Conservation (phyloP, 1,140 invertebrate genomes). For the Pantala flavescens region DNA sequence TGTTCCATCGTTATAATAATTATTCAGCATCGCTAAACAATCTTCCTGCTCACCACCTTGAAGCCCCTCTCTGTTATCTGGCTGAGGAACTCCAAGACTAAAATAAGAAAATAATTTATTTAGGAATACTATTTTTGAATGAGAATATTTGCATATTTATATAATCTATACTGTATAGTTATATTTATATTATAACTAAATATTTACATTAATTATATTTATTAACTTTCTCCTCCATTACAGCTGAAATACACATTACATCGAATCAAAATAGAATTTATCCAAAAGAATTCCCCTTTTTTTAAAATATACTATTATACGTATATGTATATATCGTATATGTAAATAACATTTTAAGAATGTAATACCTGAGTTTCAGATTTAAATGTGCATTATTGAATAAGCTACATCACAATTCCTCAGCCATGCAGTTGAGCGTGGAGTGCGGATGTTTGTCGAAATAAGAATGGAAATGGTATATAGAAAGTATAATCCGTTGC, state of each 20-base stretch:
- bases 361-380: no score
- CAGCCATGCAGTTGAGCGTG: no score
- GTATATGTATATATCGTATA: neutral
- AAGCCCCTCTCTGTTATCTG: conserved; percentile 26
- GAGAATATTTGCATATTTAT: neutral
- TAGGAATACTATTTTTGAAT: conserved; percentile 2
- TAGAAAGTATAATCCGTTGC: no score
- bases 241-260: no score
- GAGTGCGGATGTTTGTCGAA: no score
- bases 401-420: no score
- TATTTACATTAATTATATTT: neutral
- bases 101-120: conserved; percentile 18
- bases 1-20: conserved; percentile 27
- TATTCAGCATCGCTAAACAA: conserved; percentile 28
- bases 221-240: no score
- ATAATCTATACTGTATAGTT: neutral
- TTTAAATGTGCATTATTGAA: no score
- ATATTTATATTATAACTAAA: neutral
- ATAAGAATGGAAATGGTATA: no score
- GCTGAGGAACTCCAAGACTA: conserved; percentile 25
- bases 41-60: conserved; percentile 24
- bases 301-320: neutral
- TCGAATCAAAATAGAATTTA: no score
- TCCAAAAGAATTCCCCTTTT: no score
- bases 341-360: neutral